These are phyloP conservation scores for Blastobasis lacticolella DNA, from an alignment of 2,888 invertebrate species.

Conservation along the genomic window DNA sequence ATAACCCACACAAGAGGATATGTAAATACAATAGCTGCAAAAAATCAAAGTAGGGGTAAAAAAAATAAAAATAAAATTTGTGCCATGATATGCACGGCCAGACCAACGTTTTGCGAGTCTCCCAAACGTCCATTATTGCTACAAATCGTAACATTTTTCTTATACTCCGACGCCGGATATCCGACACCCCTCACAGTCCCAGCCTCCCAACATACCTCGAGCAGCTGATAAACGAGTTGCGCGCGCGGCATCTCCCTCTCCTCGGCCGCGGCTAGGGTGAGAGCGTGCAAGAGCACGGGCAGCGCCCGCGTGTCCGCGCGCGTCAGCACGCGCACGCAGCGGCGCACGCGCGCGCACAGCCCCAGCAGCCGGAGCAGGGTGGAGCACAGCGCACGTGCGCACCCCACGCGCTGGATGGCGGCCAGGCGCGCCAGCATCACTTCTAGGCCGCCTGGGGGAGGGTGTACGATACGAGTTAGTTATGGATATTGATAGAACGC, in stretches of 20 bases:
- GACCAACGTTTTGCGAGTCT: too few relatives aligned
- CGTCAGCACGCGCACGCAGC: slow-evolving; percentile 91
- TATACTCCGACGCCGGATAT: too few relatives aligned
- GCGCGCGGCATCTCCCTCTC: slow-evolving; percentile 81
- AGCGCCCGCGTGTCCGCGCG: slow-evolving; percentile 89
- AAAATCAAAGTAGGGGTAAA: too few relatives aligned
- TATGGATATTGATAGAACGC: background rate
- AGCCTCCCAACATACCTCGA: slow-evolving; percentile 75
- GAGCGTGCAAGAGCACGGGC: slow-evolving; percentile 86
- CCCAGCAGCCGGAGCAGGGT: slow-evolving; percentile 93
- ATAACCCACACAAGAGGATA: too few relatives aligned
- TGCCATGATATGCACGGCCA: too few relatives aligned
- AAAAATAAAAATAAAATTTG: too few relatives aligned
- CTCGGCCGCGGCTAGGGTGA: slow-evolving; percentile 78
- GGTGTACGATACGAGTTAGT: background rate
- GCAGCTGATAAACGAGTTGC: slow-evolving; percentile 89
- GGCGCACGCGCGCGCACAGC: slow-evolving; percentile 91
- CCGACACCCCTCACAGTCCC: too few relatives aligned
- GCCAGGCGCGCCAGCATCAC: slow-evolving; percentile 90
- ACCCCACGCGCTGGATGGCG: slow-evolving; percentile 88
- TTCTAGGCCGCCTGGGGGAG: slow-evolving; percentile 70
- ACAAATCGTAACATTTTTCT: too few relatives aligned
- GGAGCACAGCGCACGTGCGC: slow-evolving; percentile 89
- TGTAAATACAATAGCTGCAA: too few relatives aligned
- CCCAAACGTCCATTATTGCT: too few relatives aligned